Conservation (phyloP, 2,888 invertebrate genomes). For the Eupithecia abbreviata region DNA sequence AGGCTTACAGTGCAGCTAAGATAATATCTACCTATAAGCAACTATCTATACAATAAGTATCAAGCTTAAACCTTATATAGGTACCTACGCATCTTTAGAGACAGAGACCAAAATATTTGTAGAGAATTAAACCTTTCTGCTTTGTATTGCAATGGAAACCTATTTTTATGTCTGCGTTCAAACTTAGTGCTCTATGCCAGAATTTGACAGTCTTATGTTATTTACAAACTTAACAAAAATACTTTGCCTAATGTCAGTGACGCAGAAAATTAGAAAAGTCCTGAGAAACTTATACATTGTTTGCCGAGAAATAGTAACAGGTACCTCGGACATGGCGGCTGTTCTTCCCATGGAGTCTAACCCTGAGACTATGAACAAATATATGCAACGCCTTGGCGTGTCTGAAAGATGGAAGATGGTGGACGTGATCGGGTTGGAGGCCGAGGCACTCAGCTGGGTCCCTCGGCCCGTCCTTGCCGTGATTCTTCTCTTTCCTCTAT, state of each 20-base stretch:
- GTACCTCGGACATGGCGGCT: constrained; percentile 55
- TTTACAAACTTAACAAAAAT: constrained; percentile 8
- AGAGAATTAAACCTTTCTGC: not conserved
- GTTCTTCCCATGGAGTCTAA: constrained; percentile 82
- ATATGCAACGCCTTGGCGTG: constrained; percentile 91
- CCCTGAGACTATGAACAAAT: constrained; percentile 86
- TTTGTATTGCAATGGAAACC: not conserved
- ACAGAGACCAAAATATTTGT: constrained; percentile 4
- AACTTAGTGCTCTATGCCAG: not conserved
- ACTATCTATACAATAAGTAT: not conserved
- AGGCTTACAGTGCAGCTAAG: not conserved
- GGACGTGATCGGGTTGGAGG: constrained; percentile 96
- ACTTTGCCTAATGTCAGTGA: constrained; percentile 27
- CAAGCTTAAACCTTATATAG: not conserved
- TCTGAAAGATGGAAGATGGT: constrained; percentile 91
- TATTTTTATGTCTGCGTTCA: not conserved
- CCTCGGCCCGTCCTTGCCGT: constrained; percentile 94
- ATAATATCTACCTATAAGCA: no score
- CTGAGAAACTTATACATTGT: constrained; percentile 26
- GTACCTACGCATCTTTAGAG: not conserved
- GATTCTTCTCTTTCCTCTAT: constrained; percentile 93
- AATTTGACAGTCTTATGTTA: constrained; percentile 1
- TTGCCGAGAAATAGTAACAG: constrained; percentile 28
- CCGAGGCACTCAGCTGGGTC: constrained; percentile 91
- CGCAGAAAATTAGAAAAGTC: constrained; percentile 25